Evolutionary conservation across 2,113 vertebrate genomes (phyloP).

Genomic region (Clarias batrachus): DNA sequence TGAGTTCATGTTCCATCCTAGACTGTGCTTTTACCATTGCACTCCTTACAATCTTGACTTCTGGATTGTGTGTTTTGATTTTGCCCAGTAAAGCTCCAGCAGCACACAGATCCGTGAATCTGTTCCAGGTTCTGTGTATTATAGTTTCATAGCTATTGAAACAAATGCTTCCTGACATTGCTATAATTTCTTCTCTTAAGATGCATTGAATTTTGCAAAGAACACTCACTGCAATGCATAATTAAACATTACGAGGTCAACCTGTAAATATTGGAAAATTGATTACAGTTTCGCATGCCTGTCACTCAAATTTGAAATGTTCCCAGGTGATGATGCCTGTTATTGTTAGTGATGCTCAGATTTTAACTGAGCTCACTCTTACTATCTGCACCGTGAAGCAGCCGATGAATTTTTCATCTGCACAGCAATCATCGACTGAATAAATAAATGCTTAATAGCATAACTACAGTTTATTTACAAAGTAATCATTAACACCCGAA

Average conservation of each 20-base stretch:
- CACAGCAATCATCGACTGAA: constrained; percentile 37
- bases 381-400: constrained; percentile 21
- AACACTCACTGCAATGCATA: background rate
- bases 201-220: background rate
- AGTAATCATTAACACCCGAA: constrained; percentile 57
- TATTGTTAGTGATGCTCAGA: background rate
- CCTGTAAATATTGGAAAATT: background rate
- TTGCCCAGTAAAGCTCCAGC: background rate
- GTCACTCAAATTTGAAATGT: constrained; percentile 9
- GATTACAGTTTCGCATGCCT: constrained; percentile 52
- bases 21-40: background rate
- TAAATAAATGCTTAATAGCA: constrained; percentile 62
- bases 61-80: background rate
- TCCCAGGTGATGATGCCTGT: constrained; percentile 4
- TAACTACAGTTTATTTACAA: constrained; percentile 68
- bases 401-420: constrained; percentile 52
- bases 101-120: background rate
- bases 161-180: background rate
- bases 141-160: background rate
- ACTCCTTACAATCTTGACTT: background rate
- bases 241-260: constrained; percentile 10
- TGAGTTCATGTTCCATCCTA: background rate
- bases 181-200: background rate
- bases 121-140: background rate
- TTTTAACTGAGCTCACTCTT: constrained; percentile 13